phyloP scores from a whole-genome alignment of 1,140 invertebrate genomes.

The Drosophila sp. region DNA sequence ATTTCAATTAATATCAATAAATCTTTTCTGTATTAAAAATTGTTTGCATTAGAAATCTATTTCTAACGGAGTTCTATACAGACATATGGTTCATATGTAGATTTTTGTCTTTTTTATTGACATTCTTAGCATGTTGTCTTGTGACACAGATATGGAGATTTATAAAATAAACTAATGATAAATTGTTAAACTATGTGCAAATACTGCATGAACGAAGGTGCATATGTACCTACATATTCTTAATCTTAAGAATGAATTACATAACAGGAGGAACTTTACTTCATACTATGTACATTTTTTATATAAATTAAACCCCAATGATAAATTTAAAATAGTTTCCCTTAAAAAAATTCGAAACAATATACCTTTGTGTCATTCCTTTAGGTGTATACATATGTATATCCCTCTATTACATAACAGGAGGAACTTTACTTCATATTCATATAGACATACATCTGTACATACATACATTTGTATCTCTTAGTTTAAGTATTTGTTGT shows the following conservation, averaged over 20 bases:
- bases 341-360: too few relatives aligned
- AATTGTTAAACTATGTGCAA: constrained; percentile 20
- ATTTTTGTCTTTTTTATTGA: background rate
- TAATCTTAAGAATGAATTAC: background rate
- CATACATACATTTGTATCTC: background rate
- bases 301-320: too few relatives aligned
- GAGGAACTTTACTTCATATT: background rate
- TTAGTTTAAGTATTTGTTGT: constrained; percentile 26
- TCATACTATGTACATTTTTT: background rate
- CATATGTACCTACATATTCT: constrained; percentile 24
- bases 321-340: too few relatives aligned
- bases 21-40: too few relatives aligned
- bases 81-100: too few relatives aligned
- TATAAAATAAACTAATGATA: background rate
- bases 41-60: too few relatives aligned
- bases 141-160: constrained; percentile 11
- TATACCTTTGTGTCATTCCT: too few relatives aligned
- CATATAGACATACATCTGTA: background rate
- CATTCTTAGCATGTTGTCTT: constrained; percentile 2
- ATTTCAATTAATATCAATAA: too few relatives aligned
- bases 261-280: constrained; percentile 11
- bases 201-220: background rate
- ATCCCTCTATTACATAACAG: background rate
- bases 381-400: too few relatives aligned
- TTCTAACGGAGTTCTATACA: too few relatives aligned